phyloP scores from a whole-genome alignment of 2,888 invertebrate species.

The Hirudinaria manillensis region DNA sequence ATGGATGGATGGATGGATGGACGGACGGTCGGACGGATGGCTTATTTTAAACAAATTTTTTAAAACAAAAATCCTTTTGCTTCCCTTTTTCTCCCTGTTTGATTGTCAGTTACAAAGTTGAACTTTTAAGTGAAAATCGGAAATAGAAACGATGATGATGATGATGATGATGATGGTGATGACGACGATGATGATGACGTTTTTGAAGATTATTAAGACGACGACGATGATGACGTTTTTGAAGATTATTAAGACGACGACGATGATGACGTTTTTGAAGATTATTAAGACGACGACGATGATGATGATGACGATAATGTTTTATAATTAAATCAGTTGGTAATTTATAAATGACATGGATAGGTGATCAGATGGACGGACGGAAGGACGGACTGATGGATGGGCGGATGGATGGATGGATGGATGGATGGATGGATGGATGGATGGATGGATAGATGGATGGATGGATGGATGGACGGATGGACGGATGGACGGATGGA shows the following conservation, averaged over 20 bases:
- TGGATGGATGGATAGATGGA: neutral
- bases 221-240: conserved; percentile 20
- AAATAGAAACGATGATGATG: neutral
- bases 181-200: conserved; percentile 27
- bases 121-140: neutral
- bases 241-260: conserved; percentile 4
- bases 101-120: neutral
- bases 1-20: no score
- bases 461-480: neutral
- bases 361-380: no score
- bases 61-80: no score
- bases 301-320: neutral
- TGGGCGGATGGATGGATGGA: no score
- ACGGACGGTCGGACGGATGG: no score
- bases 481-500: neutral
- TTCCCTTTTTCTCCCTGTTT: no score
- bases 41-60: no score
- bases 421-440: neutral
- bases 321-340: neutral
- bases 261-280: conserved; percentile 10
- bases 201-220: conserved; percentile 22
- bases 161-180: conserved; percentile 4
- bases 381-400: no score
- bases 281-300: neutral
- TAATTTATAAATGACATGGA: no score